These are phyloP conservation scores for Zaprionus davidi DNA, from an alignment of 1,140 invertebrate genomes.

Conservation along the genomic window DNA sequence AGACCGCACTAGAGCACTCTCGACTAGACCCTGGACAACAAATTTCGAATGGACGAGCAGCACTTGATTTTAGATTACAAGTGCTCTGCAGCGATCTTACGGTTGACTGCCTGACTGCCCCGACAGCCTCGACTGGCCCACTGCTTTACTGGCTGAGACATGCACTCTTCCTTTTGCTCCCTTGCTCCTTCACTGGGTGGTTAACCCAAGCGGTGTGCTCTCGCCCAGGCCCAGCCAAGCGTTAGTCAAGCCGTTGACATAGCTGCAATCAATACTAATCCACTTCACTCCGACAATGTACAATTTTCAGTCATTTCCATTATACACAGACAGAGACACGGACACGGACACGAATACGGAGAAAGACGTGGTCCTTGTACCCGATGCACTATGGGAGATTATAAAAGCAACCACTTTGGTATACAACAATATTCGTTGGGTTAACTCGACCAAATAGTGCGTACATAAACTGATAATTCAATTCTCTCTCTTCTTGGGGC, in stretches of 20 bases:
- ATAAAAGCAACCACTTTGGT: neutral
- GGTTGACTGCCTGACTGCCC: constrained; percentile 14
- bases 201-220: constrained; percentile 4
- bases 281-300: constrained; percentile 23
- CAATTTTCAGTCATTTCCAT: constrained; percentile 13
- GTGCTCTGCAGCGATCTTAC: constrained; percentile 35
- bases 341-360: neutral
- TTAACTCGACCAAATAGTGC: constrained; percentile 7
- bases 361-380: neutral
- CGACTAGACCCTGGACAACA: constrained; percentile 35
- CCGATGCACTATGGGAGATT: neutral
- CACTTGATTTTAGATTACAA: constrained; percentile 51
- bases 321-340: neutral
- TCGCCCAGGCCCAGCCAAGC: constrained; percentile 8
- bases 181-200: neutral
- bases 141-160: constrained; percentile 26
- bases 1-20: constrained; percentile 26
- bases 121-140: neutral
- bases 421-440: neutral
- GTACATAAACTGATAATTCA: constrained; percentile 5
- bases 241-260: constrained; percentile 18
- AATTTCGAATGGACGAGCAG: constrained; percentile 41
- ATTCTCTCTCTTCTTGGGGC: neutral
- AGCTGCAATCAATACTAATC: constrained; percentile 23
- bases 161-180: constrained; percentile 11